phyloP scores from a whole-genome alignment of 2,113 vertebrate genomes.

The Zapus hudsonius region DNA sequence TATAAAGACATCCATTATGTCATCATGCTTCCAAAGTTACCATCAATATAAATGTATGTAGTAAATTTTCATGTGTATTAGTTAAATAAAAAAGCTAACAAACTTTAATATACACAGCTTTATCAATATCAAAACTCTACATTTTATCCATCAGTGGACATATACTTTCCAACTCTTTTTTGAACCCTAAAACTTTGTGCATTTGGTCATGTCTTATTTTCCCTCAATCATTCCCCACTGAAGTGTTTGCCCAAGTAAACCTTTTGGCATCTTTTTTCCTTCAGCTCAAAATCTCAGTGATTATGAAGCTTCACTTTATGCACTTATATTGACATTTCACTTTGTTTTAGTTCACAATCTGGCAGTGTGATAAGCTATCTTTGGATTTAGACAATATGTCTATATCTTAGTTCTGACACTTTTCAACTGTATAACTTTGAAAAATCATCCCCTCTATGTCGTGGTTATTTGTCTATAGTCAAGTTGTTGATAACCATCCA shows the following conservation, averaged over 20 bases:
- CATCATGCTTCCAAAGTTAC: not conserved
- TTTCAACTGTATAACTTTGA: not conserved
- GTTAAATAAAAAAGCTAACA: not conserved
- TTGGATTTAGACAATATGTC: not conserved
- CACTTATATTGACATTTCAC: not conserved
- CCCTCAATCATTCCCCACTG: not conserved
- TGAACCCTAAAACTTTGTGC: not conserved
- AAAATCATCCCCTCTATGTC: not conserved
- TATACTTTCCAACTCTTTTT: not conserved
- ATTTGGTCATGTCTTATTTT: not conserved
- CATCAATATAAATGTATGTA: not conserved
- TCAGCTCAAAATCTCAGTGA: conserved; percentile 16
- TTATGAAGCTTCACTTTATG: not conserved
- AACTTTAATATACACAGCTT: not conserved
- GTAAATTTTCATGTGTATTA: not conserved
- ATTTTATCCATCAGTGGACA: not conserved
- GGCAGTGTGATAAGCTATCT: not conserved
- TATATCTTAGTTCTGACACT: not conserved
- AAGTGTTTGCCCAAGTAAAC: not conserved
- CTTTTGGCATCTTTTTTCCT: not conserved
- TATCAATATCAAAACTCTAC: not conserved
- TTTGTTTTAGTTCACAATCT: not conserved
- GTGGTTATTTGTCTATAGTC: not conserved
- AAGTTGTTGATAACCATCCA: not conserved
- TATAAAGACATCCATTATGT: not conserved